Evolutionary conservation across 2,797 vertebrate species (phyloP), one percentile per base, ranked within the genome.

Genomic region (Danio choprae): DNA sequence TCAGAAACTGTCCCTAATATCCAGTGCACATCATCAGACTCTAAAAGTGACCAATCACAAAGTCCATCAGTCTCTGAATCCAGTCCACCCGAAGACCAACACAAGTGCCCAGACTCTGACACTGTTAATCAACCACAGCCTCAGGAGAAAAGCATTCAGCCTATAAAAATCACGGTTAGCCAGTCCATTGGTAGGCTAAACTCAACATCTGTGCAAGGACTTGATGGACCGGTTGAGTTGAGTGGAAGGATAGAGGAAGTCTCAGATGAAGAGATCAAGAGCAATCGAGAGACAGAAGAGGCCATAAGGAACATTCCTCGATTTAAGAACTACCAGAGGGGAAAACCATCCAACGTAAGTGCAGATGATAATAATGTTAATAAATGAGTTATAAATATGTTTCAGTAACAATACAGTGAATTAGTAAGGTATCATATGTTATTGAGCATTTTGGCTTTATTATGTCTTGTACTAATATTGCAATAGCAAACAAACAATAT

Each of bases 241-340:
- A 94, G 89, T 51, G 96, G 96, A n/a, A 88, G 89, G 9, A 89
- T 98, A 0, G 81, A 92, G 80, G 90, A 90, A 11, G 83, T 97
- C 64, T 87, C 95, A 0, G 95, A 96, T 15, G 94, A 96, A 80
- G 95, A 96, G 84, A 98, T 98, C 84, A 84, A 75, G 84, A 91
- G 83, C 81, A 96, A 96, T 85, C 92, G 93, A 7, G 95, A 96
- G 69, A 92, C 95, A 1, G 94, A 94, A 59, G 95, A 96, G 4
- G 94, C 89, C 29, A 95, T 99, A 84, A 90, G 88, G 70, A 92
- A 81, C 71, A 95, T 98, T 74, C 91, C 94, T 38, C 91, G 94
- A 84, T 98, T 97, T 91, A 90, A 88, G 4, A 95, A 93, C 88
- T 98, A 98, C 90, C 91, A 90, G 79, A 91, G 93, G 3, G 97